Percentiles rank a stretch among this genome's conserved stretches.
Conservation (phyloP, 2,113 vertebrate genomes). For the Vimba vimba region DNA sequence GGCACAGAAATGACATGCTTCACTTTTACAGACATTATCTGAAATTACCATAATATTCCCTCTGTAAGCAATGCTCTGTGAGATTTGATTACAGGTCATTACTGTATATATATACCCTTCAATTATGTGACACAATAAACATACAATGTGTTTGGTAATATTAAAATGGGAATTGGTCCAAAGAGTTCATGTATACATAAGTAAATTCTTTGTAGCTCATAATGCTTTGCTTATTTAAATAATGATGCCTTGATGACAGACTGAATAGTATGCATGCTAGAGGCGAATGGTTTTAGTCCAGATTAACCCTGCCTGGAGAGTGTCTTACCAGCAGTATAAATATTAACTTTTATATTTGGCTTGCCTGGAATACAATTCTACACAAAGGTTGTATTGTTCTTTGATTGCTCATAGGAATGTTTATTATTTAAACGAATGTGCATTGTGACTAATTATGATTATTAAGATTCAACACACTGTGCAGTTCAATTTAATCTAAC, state of each 20-base stretch:
- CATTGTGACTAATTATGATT: not conserved
- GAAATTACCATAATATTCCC: not conserved
- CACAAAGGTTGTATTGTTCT: not conserved
- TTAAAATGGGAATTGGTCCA: not conserved
- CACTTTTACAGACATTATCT: not conserved
- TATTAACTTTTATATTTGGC: conserved; percentile 3
- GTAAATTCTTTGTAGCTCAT: not conserved
- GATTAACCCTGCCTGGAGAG: not conserved
- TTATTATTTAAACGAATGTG: not conserved
- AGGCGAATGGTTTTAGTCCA: not conserved
- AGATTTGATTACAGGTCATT: conserved; percentile 13
- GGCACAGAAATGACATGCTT: not conserved
- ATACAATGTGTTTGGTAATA: not conserved
- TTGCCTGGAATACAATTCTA: not conserved
- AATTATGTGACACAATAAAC: conserved; percentile 22
- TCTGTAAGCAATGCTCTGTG: not conserved
- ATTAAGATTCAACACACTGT: not conserved
- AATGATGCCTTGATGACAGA: not conserved
- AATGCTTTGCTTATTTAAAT: not conserved
- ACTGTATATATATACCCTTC: not conserved
- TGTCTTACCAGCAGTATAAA: not conserved
- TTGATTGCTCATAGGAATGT: not conserved
- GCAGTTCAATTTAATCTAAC: not conserved
- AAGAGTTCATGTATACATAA: not conserved
- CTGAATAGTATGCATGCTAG: not conserved